phyloP scores from a whole-genome alignment of 2,888 invertebrate genomes.

The Boloria euphrosyne region DNA sequence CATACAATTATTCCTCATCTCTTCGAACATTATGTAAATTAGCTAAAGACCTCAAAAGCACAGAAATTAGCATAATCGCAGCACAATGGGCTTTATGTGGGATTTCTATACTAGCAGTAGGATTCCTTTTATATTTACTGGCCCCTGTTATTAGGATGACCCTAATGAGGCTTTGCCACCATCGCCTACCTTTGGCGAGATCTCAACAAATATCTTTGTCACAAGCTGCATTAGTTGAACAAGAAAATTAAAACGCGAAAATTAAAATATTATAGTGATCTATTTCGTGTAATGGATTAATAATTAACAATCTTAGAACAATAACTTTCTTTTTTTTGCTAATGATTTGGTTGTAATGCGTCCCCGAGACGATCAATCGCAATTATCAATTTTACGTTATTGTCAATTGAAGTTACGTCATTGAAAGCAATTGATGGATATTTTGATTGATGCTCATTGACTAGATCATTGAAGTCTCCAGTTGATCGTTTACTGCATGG shows the following conservation, averaged over 20 bases:
- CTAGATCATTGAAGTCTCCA: too few species aligned
- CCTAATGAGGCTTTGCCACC: constrained; percentile 43
- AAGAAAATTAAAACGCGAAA: constrained; percentile 45
- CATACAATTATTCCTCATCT: constrained; percentile 58
- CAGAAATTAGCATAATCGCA: constrained; percentile 61
- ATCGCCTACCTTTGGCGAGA: constrained; percentile 44
- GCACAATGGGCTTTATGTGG: constrained; percentile 70
- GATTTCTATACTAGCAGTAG: constrained; percentile 62
- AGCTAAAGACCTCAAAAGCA: constrained; percentile 49
- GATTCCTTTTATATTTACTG: constrained; percentile 62
- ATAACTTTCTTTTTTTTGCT: too few species aligned
- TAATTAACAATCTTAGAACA: too few species aligned
- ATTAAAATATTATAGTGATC: too few species aligned
- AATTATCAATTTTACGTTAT: too few species aligned
- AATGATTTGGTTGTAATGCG: too few species aligned
- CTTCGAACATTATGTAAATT: constrained; percentile 54
- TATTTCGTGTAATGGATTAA: not conserved
- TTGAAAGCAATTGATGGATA: too few species aligned
- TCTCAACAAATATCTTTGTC: constrained; percentile 67
- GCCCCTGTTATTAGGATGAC: constrained; percentile 65
- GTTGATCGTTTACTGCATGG: too few species aligned
- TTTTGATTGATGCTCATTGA: too few species aligned
- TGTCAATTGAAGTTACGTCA: too few species aligned
- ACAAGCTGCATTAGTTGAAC: constrained; percentile 64
- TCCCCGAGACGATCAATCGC: too few species aligned